Evolutionary conservation across 1,140 invertebrate genomes (phyloP).

Genomic region (Drosophila parvula): DNA sequence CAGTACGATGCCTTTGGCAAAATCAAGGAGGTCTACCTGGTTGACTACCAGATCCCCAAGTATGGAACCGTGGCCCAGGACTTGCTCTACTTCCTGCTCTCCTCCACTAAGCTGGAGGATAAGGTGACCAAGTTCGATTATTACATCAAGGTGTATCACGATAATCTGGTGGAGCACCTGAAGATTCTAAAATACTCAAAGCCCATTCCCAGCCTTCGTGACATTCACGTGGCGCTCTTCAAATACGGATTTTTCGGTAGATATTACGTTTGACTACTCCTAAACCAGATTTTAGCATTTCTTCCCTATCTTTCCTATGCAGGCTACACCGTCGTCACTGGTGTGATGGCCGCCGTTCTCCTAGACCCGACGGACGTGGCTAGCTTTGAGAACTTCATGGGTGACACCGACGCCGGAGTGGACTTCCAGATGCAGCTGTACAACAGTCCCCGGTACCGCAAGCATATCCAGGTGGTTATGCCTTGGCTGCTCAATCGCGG

Average conservation of each 20-base stretch:
- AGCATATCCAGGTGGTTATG: constrained; percentile 10
- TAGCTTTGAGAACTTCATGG: constrained; percentile 10
- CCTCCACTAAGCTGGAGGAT: constrained; percentile 72
- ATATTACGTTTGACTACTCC: not conserved
- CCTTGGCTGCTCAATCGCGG: constrained; percentile 23
- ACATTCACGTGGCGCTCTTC: constrained; percentile 46
- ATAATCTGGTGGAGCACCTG: constrained; percentile 58
- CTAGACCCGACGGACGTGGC: constrained; percentile 16
- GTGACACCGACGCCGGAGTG: not conserved
- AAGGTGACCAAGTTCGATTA: constrained; percentile 75
- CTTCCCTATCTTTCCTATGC: not conserved
- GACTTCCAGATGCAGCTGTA: constrained; percentile 27
- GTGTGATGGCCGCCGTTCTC: constrained; percentile 15
- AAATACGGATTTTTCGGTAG: constrained; percentile 16
- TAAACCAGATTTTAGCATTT: not conserved
- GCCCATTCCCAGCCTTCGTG: constrained; percentile 54
- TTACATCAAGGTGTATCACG: constrained; percentile 73
- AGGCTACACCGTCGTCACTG: constrained; percentile 14
- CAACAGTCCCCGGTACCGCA: constrained; percentile 16
- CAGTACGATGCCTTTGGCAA: constrained; percentile 85
- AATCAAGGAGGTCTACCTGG: constrained; percentile 69
- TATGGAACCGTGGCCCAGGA: constrained; percentile 70
- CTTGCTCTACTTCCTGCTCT: constrained; percentile 69
- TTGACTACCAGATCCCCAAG: constrained; percentile 70
- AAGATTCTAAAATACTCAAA: constrained; percentile 67